Conservation (phyloP, 2,888 invertebrate genomes). For the Cotesia congregata region DNA sequence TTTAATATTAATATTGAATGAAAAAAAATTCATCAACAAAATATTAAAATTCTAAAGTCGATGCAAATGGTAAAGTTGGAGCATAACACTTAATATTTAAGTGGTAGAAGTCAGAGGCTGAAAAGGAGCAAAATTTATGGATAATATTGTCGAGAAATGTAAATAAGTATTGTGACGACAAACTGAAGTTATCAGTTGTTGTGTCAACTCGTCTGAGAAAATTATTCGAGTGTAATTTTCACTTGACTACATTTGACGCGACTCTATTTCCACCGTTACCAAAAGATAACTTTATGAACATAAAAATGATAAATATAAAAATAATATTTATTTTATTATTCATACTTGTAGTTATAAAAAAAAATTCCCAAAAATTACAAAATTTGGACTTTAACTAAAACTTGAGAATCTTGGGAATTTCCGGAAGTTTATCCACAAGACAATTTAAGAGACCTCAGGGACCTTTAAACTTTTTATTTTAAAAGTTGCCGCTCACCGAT, state of each 20-base stretch:
- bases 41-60: not conserved
- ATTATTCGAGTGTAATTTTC: slow-evolving; percentile 58
- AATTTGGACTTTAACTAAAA: slow-evolving; percentile 10
- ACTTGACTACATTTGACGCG: slow-evolving; percentile 50
- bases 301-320: slow-evolving; percentile 3
- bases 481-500: slow-evolving; percentile 12
- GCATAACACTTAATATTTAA: not conserved
- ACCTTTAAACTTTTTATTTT: slow-evolving; percentile 23
- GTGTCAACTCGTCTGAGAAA: slow-evolving; percentile 45
- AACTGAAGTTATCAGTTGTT: slow-evolving; percentile 23
- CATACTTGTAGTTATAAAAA: not conserved
- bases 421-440: slow-evolving; percentile 10
- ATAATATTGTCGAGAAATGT: not conserved
- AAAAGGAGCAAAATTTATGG: slow-evolving; percentile 25
- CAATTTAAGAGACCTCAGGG: slow-evolving; percentile 34
- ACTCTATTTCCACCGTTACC: slow-evolving; percentile 37
- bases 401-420: slow-evolving; percentile 25
- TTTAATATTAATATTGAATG: too few relatives aligned
- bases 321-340: not conserved
- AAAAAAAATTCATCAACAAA: not conserved
- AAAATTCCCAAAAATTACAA: not conserved
- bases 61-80: not conserved
- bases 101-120: slow-evolving; percentile 31
- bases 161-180: not conserved
- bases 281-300: slow-evolving; percentile 17